Evolutionary conservation across 2,888 invertebrate genomes (phyloP).

Genomic region (Agrochola macilenta): DNA sequence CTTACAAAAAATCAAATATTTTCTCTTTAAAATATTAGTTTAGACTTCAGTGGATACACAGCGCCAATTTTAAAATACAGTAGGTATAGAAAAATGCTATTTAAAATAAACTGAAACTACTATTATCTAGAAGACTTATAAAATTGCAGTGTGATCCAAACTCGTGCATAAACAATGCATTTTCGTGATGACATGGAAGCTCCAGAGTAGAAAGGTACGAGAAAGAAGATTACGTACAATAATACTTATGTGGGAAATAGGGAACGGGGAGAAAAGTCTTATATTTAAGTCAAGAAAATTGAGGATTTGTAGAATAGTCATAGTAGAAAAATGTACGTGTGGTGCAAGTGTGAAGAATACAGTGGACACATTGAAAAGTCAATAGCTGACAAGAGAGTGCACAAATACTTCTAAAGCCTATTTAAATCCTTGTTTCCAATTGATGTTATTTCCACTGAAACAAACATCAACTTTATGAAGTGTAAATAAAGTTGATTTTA

Average conservation of each 20-base stretch:
- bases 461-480: too few species aligned
- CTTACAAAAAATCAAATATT: too few species aligned
- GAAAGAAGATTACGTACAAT: conserved; percentile 18
- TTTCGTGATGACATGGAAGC: neutral
- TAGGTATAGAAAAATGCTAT: neutral
- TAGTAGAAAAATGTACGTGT: conserved; percentile 31
- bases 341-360: conserved; percentile 26
- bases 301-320: conserved; percentile 54
- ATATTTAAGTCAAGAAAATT: conserved; percentile 60
- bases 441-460: too few species aligned
- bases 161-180: neutral
- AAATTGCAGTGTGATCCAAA: neutral
- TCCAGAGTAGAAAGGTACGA: neutral
- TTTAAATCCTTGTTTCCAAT: too few species aligned
- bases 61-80: neutral
- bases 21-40: too few species aligned
- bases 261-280: conserved; percentile 25
- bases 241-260: conserved; percentile 14
- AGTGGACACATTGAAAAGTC: neutral
- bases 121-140: neutral
- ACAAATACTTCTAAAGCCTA: neutral
- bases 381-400: neutral
- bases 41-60: neutral
- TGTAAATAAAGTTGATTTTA: too few species aligned
- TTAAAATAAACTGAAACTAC: neutral